Percentiles rank a stretch among this genome's conserved stretches.
Evolutionary conservation across 35 echinoderm and acorn worm genomes (phyloP).

Genomic region (Heliocidaris erythrogramma): DNA sequence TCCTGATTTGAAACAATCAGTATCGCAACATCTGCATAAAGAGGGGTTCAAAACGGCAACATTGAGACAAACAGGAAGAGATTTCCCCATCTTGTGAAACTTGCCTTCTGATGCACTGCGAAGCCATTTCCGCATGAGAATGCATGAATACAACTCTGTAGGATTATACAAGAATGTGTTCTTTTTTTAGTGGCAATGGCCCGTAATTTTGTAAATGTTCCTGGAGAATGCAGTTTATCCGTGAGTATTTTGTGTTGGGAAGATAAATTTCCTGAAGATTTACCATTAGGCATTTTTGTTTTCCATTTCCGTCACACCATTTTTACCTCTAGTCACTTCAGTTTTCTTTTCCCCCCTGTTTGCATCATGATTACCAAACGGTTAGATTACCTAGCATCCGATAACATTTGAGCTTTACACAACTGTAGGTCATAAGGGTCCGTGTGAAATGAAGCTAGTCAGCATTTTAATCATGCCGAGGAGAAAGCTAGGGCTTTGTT

Average conservation of each 20-base stretch:
- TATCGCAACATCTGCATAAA: neutral
- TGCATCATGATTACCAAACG: neutral
- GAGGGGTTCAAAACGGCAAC: neutral
- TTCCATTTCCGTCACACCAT: no score
- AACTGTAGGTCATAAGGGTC: neutral
- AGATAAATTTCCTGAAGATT: neutral
- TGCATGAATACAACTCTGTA: neutral
- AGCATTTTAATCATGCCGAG: neutral
- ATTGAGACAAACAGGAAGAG: neutral
- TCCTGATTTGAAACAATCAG: neutral
- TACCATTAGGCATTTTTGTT: no score
- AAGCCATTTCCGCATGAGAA: neutral
- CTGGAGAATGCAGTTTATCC: neutral
- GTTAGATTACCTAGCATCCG: neutral
- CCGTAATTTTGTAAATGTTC: neutral
- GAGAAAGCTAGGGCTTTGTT: neutral
- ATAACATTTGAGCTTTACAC: neutral
- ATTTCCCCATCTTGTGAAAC: neutral
- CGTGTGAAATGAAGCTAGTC: neutral
- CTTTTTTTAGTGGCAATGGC: neutral
- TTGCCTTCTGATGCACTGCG: neutral
- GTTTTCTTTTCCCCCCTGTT: neutral
- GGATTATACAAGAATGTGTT: neutral
- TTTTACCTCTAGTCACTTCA: no score
- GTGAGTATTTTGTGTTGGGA: neutral